A percentile compares a stretch with the other conserved stretches of the same genome.
Evolutionary conservation across 2,113 vertebrate genomes (phyloP).

Genomic region (Paradoxurus hermaphroditus): DNA sequence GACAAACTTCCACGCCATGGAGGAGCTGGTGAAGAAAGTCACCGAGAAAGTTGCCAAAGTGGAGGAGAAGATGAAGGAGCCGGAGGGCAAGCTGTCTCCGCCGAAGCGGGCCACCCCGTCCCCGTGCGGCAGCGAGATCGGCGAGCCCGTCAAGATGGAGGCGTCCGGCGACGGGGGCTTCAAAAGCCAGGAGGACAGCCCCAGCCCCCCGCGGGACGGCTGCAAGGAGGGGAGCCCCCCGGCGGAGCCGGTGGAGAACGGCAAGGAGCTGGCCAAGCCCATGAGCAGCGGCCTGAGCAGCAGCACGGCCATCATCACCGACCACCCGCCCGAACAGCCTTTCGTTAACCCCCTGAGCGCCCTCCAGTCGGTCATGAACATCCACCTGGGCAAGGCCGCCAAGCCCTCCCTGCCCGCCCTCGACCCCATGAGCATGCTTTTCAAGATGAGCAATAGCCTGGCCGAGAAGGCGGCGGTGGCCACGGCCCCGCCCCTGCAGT

Average conservation of each 20-base stretch:
- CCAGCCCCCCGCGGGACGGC: constrained; percentile 84
- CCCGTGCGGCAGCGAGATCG: constrained; percentile 92
- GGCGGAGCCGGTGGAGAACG: constrained; percentile 90
- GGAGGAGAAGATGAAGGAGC: constrained; percentile 96
- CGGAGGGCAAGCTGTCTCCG: constrained; percentile 88
- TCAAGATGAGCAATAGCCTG: constrained; percentile 99
- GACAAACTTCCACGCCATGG: constrained; percentile 98
- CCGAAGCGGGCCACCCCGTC: constrained; percentile 91
- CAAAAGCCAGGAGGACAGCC: constrained; percentile 89
- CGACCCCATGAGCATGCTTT: constrained; percentile 99
- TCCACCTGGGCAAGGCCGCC: constrained; percentile 97
- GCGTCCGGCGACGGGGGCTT: constrained; percentile 86
- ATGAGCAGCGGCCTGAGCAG: constrained; percentile 86
- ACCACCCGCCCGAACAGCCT: constrained; percentile 97
- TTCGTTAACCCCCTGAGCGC: constrained; percentile 99
- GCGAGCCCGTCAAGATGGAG: constrained; percentile 88
- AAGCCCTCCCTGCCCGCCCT: constrained; percentile 96
- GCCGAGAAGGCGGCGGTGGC: constrained; percentile 97
- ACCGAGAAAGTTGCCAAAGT: constrained; percentile 98
- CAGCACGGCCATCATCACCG: constrained; percentile 97
- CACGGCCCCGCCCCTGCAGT: constrained; percentile 91
- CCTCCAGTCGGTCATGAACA: constrained; percentile 98
- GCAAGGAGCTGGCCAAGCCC: constrained; percentile 89
- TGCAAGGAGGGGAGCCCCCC: constrained; percentile 86
- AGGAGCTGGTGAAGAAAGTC: constrained; percentile 98